Evolutionary conservation across 2,113 vertebrate genomes (phyloP).

Genomic region (Pseudonaja textilis): DNA sequence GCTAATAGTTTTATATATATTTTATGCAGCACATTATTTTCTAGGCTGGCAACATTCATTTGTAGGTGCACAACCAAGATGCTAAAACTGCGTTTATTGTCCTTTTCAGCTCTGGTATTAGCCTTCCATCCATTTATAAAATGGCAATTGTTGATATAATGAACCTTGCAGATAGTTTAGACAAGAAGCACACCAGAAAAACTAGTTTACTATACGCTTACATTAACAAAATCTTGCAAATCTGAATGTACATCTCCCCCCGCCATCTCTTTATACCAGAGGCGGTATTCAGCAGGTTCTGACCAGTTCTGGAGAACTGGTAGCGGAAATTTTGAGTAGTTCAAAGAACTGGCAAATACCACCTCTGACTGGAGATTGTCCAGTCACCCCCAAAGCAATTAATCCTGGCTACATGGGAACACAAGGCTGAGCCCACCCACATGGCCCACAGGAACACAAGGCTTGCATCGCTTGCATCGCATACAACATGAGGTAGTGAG

Average conservation of each 20-base stretch:
- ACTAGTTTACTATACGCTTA: not conserved
- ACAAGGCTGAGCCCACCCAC: too few relatives aligned
- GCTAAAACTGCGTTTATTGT: too few relatives aligned
- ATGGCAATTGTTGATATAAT: not conserved
- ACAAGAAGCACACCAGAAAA: not conserved
- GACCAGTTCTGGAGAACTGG: too few relatives aligned
- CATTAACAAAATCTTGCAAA: not conserved
- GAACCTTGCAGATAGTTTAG: not conserved
- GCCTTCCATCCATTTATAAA: not conserved
- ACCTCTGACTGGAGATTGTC: too few relatives aligned
- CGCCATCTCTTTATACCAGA: not conserved
- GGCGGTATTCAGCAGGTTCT: too few relatives aligned
- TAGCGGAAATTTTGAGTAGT: too few relatives aligned
- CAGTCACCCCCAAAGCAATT: too few relatives aligned
- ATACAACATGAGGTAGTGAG: too few relatives aligned
- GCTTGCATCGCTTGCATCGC: too few relatives aligned
- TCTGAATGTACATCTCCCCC: not conserved
- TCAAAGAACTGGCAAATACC: too few relatives aligned
- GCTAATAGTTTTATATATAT: slow-evolving; percentile 4
- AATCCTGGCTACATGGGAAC: too few relatives aligned
- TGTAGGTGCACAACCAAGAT: not conserved
- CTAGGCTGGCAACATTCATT: not conserved
- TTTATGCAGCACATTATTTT: not conserved
- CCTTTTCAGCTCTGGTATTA: not conserved
- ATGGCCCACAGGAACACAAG: too few relatives aligned